Evolutionary conservation across 2,888 invertebrate species (phyloP), one percentile per base, ranked within the genome.

Genomic region (Barypeithes pellucidus): DNA sequence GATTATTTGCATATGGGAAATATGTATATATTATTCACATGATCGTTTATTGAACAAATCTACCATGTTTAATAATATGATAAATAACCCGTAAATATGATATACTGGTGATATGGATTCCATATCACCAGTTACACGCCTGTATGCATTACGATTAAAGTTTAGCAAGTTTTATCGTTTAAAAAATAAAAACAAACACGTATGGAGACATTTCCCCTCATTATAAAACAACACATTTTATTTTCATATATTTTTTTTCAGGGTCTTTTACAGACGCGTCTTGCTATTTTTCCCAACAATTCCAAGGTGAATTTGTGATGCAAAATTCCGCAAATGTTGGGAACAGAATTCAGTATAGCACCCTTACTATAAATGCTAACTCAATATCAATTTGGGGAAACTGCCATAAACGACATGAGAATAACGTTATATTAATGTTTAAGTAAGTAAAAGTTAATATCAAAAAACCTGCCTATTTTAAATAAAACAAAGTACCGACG

Each of bases 331-430:
- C 81, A 3, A 75, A 72, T 39, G 84, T 84, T 9, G 85, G 85
- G n/a, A 88, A 87, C 77, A 87, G 87, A 69, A 88, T 91, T 72
- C 89, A 89, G 76, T 91, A 91, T 81, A 89, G 89, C 66, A 84
- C 87, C 62, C 87, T 92, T 69, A 90, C 89, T 80, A 89, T 92
- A 76, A 89, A 89, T n/a, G 88, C 87, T 71, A 90, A 90, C 77
- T 88, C 90, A 29, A 90, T 91, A 79, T 90, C 91, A 7, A 89
- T 90, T 69, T 91, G 91, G 91, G 91, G 91, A 16, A 88, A 88
- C 78, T 92, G 91, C 79, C 89, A 90, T 80, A 86, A 86, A 75
- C 86, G 89, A 71, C 86, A 89, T 72, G 90, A 89, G 66, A 89
- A 89, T 81, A 90, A 90, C 80, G 89, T 90, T 77, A 88, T 91